Base-by-base conservation (phyloP, 2,797 vertebrate genomes). In the Uromys caudimaculatus region DNA sequence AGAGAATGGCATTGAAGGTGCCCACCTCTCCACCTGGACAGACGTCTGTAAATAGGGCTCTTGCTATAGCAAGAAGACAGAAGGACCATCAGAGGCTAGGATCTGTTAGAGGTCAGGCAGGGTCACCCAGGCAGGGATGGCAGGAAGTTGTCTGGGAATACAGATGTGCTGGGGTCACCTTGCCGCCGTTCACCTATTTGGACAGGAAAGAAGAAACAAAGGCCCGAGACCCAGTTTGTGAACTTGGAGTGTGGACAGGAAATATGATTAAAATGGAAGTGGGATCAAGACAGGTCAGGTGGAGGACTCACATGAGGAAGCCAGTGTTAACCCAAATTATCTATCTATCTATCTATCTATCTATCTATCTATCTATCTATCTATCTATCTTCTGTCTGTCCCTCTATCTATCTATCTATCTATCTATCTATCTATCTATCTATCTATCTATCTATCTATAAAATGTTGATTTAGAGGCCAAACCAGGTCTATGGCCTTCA, bases 121-220 rank as follows among this genome's bases (percentile, higher is more conserved):
- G 50, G 35, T 87, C 76, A 35, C 50, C 32, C 2, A 75, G 77
- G 52, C 27, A 35, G 38, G 41, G 41, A 14, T 71, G 82, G 83
- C 32, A 67, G 12, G 58, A 89, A 6, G 52, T 71, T 94, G 73
- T 84, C 71, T 93, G 47, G 78, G 67, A 64, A 67, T 64, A 52
- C 54, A 91, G 54, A 50, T 89, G 23, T 88, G 13, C 44, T 14
- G 35, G 41, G 44, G 38, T 96, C 47, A 44, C 38, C 52, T 85
- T 47, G 73, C 21, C 12, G 29, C 17, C 60, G 67, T 35, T 12
- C 24, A 16, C 17, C 81, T 29, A 11, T 58, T 85, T 83, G 83
- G 64, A 79, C 35, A 71, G 82, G 69, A 60, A 94, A 73, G 56
- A 94, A 81, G 86, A 76, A 71, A 79, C 14, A n/a, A 79, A 90